Percentiles rank a stretch among this genome's conserved stretches.
Evolutionary conservation across 2,113 vertebrate genomes (phyloP).

Genomic region (Todiramphus chloris): DNA sequence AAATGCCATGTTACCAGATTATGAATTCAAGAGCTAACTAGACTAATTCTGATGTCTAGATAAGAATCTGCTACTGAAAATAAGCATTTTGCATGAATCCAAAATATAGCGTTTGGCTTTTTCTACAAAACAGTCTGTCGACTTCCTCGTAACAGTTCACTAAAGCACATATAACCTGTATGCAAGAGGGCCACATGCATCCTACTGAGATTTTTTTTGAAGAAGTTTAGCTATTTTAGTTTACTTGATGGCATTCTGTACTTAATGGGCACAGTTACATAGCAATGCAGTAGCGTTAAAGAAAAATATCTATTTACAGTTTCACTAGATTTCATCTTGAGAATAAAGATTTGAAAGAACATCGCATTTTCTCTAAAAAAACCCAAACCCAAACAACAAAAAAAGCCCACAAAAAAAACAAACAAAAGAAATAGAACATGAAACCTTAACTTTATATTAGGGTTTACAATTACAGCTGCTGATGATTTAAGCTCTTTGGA

Average conservation of each 20-base stretch:
- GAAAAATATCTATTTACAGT: not conserved
- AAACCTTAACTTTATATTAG: not conserved
- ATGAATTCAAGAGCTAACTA: not conserved
- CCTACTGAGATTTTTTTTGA: not conserved
- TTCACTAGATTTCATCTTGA: not conserved
- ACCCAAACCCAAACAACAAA: not conserved
- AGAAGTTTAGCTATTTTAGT: not conserved
- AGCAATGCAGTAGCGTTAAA: not conserved
- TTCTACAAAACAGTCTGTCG: not conserved
- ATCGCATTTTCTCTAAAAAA: not conserved
- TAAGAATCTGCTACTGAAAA: not conserved
- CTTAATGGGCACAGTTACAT: not conserved
- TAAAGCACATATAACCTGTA: not conserved
- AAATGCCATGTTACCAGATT: not conserved
- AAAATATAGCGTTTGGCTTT: not conserved
- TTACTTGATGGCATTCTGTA: not conserved
- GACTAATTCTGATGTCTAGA: not conserved
- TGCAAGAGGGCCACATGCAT: not conserved
- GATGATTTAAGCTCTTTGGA: not conserved
- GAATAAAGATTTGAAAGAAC: not conserved
- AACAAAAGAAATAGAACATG: not conserved
- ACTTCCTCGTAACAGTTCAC: not conserved
- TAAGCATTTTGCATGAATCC: not conserved
- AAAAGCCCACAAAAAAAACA: not conserved
- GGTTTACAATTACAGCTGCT: constrained; percentile 16